Evolutionary conservation across 92 coral and sea anemone genomes (phyloP).

Genomic region (Palythoa grandiflora): DNA sequence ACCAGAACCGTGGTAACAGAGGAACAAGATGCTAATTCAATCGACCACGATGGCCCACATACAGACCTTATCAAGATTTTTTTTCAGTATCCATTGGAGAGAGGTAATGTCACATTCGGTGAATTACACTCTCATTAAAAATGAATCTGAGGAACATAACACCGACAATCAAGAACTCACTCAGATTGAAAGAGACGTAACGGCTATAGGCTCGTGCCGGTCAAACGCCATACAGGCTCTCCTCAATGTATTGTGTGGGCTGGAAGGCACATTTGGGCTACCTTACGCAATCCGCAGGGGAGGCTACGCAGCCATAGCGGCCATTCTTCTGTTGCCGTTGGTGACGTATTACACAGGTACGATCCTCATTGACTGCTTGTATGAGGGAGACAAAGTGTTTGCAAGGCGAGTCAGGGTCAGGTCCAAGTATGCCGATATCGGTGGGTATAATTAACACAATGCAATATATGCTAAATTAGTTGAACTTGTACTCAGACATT

Average conservation of each 20-base stretch:
- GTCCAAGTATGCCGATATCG: slow-evolving; percentile 31
- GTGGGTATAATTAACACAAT: neutral
- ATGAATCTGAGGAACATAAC: slow-evolving; percentile 7
- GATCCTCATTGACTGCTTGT: slow-evolving; percentile 42
- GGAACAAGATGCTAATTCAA: too few species aligned
- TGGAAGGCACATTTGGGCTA: slow-evolving; percentile 40
- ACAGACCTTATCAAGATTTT: too few species aligned
- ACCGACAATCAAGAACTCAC: neutral
- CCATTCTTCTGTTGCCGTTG: slow-evolving; percentile 22
- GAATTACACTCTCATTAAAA: slow-evolving; percentile 26
- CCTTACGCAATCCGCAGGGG: slow-evolving; percentile 40
- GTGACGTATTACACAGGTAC: slow-evolving; percentile 41
- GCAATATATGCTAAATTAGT: too few species aligned
- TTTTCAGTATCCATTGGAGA: too few species aligned
- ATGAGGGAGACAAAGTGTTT: slow-evolving; percentile 39
- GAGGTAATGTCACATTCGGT: slow-evolving; percentile 14
- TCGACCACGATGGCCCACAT: too few species aligned
- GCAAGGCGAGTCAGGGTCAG: slow-evolving; percentile 36
- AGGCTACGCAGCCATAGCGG: slow-evolving; percentile 26
- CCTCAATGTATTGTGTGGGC: slow-evolving; percentile 36
- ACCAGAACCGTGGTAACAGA: too few species aligned
- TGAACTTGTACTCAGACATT: too few species aligned
- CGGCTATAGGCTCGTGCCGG: neutral
- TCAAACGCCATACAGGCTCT: slow-evolving; percentile 27
- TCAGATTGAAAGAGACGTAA: neutral